These are phyloP conservation scores for Lepidocyrtinus sp. DNA, from an alignment of 2,888 invertebrate genomes.

Conservation along the genomic window DNA sequence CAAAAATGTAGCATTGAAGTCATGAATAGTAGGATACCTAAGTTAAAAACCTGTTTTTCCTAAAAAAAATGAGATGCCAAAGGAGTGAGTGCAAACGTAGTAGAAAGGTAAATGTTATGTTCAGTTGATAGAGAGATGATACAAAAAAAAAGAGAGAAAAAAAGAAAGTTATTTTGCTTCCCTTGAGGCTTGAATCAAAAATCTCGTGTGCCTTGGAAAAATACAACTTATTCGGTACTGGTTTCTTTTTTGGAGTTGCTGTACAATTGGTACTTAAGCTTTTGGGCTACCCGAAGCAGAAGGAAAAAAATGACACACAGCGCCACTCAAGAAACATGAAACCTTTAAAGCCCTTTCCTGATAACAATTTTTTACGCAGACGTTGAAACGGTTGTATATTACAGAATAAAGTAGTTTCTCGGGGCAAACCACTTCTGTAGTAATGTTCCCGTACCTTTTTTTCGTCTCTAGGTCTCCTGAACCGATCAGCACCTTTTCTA, in stretches of 20 bases:
- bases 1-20: constrained; percentile 11
- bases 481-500: constrained; percentile 24
- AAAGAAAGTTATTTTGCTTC: constrained; percentile 32
- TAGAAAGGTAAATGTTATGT: constrained; percentile 21
- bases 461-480: no score
- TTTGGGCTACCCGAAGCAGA: not conserved
- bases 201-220: constrained; percentile 25
- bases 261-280: not conserved
- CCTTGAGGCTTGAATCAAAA: constrained; percentile 46
- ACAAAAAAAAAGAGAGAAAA: constrained; percentile 21
- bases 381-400: no score
- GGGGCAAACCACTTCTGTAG: constrained; percentile 22
- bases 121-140: constrained; percentile 38
- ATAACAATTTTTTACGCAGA: not conserved
- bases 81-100: not conserved
- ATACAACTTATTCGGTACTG: not conserved
- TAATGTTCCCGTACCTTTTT: no score
- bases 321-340: constrained; percentile 19
- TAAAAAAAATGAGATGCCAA: not conserved
- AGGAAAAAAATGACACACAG: constrained; percentile 9
- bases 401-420: no score
- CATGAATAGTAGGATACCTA: constrained; percentile 17
- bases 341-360: constrained; percentile 10
- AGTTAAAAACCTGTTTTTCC: constrained; percentile 9
- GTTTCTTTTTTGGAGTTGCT: not conserved